Percentiles rank a stretch among this genome's conserved stretches.
Conservation (phyloP, 2,888 invertebrate genomes). For the Phengaris alcon region DNA sequence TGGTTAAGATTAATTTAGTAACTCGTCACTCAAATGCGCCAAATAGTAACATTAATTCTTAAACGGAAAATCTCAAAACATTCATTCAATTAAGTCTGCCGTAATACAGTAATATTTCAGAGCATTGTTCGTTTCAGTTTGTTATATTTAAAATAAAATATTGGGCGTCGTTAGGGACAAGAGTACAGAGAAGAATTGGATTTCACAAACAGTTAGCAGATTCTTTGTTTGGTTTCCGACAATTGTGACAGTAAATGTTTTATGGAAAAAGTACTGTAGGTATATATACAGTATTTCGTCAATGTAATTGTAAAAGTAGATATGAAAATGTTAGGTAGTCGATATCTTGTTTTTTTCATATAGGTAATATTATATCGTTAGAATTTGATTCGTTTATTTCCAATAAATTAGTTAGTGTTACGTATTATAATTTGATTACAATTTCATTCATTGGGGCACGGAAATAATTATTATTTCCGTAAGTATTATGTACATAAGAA, state of each 20-base stretch:
- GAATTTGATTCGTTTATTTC: no score
- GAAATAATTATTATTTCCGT: no score
- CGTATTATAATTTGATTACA: no score
- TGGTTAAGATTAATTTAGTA: no score
- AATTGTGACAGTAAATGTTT: conserved; percentile 36
- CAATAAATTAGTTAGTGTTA: no score
- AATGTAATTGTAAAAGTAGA: background rate
- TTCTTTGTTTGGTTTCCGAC: conserved; percentile 35
- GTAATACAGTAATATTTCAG: conserved; percentile 13
- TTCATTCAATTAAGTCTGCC: background rate
- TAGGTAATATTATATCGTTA: no score
- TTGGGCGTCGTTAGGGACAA: conserved; percentile 17
- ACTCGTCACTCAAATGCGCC: no score
- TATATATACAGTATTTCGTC: conserved; percentile 27
- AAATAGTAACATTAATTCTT: no score
- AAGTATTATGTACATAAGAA: no score
- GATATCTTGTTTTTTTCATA: no score
- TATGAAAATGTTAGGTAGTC: background rate
- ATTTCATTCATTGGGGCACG: no score
- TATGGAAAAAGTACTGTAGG: conserved; percentile 32
- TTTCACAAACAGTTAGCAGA: conserved; percentile 32
- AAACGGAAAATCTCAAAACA: background rate
- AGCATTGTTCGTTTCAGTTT: conserved; percentile 9
- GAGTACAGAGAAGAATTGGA: conserved; percentile 34
- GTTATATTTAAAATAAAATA: conserved; percentile 21